Evolutionary conservation across 1,140 invertebrate genomes (phyloP), one percentile per base, ranked within the genome.

Genomic region (Anastrepha obliqua): DNA sequence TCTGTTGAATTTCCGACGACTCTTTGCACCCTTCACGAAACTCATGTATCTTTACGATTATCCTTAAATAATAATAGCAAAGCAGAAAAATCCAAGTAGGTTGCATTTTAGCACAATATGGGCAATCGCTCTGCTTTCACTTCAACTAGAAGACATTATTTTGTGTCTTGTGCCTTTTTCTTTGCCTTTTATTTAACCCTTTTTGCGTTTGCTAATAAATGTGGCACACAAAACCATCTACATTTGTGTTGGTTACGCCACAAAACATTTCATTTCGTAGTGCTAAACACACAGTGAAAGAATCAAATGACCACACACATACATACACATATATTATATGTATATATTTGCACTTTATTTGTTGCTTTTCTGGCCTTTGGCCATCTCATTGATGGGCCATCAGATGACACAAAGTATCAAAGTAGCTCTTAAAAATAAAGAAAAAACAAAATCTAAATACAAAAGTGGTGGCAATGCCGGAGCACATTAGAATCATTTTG

Each of bases 161-260:
- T 74, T 4, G 15, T 2, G 4, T n/a, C 17, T 47, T 74, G 2
- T 29, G 6, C 74, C 29, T 29, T 51, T 81, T 58, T 81, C 47
- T 29, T 81, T 58, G n/a, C n/a, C 55, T 81, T 58, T 13, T 81
- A 8, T 17, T 51, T 81, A 81, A 81, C 74, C 74, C 74, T 81
- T 55, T 81, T 81, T 81, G 51, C 74, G 74, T 78, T 78, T 51
- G n/a, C 74, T 39, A 67, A 67, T 11, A 67, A 67, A 67, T 67
- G 64, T 67, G 64, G 64, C 86, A 42, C 11, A 74, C 67, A 74
- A 87, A 59, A 87, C 51, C 78, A 59, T 67, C 9, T 62, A 9
- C 51, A 87, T 87, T 87, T 87, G 47, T 44, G 39, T 74, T 55
- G 86, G 86, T 78, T 87, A 78, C 39, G 65, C 86, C 65, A 87